phyloP scores from a whole-genome alignment of 2,113 vertebrate species.

The Arenaria interpres region DNA sequence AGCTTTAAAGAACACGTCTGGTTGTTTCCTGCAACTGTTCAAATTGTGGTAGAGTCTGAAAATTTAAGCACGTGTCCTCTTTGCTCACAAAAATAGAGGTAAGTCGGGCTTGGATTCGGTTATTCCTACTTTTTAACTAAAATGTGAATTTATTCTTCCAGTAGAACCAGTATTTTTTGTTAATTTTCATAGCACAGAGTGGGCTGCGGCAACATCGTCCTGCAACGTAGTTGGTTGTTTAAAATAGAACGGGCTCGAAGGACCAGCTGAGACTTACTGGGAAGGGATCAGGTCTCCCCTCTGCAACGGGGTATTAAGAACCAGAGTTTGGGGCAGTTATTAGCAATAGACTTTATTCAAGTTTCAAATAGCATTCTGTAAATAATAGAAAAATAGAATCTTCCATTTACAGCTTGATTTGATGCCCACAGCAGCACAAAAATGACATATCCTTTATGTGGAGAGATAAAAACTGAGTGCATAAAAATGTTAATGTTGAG shows the following conservation, averaged over 20 bases:
- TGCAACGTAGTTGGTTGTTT: fast-evolving
- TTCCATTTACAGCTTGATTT: neutral
- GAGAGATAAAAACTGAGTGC: neutral
- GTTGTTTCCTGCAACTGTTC: neutral
- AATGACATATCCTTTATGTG: neutral
- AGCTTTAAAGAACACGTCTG: neutral
- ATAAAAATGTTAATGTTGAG: neutral
- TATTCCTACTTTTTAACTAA: neutral
- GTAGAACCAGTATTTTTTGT: neutral
- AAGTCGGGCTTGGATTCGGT: neutral
- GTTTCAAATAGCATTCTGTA: neutral
- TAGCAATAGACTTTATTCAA: slow-evolving; percentile 12
- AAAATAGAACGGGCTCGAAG: fast-evolving
- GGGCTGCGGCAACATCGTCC: neutral
- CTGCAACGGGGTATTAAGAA: neutral
- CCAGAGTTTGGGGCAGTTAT: neutral
- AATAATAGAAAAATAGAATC: slow-evolving; percentile 57
- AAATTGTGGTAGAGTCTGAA: too few species aligned
- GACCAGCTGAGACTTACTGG: fast-evolving
- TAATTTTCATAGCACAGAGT: neutral
- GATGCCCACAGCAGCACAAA: neutral
- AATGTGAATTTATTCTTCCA: neutral
- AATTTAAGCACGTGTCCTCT: neutral
- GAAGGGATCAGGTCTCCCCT: fast-evolving
- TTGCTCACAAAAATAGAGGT: neutral